Evolutionary conservation across 2,888 invertebrate species (phyloP), one percentile per base, ranked within the genome.

Genomic region (Rhingia rostrata): DNA sequence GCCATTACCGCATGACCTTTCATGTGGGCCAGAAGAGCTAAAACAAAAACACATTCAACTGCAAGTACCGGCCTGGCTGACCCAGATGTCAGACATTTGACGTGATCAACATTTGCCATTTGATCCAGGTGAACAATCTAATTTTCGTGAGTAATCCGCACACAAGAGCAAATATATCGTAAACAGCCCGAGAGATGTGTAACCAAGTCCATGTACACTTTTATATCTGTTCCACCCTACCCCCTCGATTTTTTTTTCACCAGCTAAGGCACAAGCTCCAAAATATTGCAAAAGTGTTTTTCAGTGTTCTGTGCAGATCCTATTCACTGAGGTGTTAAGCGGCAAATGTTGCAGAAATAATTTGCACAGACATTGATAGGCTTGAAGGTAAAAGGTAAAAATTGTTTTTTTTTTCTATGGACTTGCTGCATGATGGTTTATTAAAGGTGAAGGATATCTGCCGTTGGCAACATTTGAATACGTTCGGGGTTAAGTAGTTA

Each of bases 71-170:
- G 39, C 41, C 49, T 12, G n/a, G 7, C 51, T 7, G 22, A n/a
- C n/a, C 58, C 6, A 47, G n/a, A 70, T 63, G 67, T 61, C 69
- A 49, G 63, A 47, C 63, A 63, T 51, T 72, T 72, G 79, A 79
- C 79, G 66, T 79, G 43, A 63, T 47, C 39, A 58, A 56, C 67
- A 70, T 70, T 78, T 70, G 78, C 35, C 63, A 72, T 79, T 72
- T 79, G 79, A 79, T 79, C 72, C 64, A 79, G 64, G 72, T 79
- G 69, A 79, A 79, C 51, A 64, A 79, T 79, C 64, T 72, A 79
- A 79, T 79, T 64, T 79, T 60, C 72, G 43, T 39, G 54, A 69
- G 77, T 78, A 78, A 69, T 78, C 69, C 69, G 43, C 54, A 58
- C 66, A 58, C 66, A 47, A 58, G 12, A 32, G 54, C 51, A 53